A percentile compares a stretch with the other conserved stretches of the same genome.
These are phyloP conservation scores for rabbit (Oryctolagus cuniculus) DNA, from an alignment of 2,113 vertebrate species.

Conservation along the genomic window DNA sequence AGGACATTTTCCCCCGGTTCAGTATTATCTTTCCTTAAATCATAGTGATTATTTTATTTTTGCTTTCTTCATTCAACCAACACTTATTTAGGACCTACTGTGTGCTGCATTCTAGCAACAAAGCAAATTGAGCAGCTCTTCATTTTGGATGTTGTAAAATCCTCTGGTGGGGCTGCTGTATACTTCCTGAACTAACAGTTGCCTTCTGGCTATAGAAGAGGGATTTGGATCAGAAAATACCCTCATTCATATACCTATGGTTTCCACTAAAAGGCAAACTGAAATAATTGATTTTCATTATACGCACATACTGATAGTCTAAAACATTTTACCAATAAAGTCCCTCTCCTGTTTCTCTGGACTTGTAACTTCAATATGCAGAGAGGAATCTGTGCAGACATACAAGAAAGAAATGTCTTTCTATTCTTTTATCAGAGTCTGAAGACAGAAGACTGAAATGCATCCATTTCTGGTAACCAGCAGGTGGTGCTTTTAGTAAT, in stretches of 20 bases:
- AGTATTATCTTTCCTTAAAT: neutral
- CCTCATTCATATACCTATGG: constrained; percentile 56
- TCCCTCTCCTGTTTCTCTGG: constrained; percentile 57
- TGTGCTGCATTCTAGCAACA: neutral
- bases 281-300: constrained; percentile 70
- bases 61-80: neutral
- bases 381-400: neutral
- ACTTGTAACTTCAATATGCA: constrained; percentile 15
- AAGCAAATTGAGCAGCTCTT: neutral
- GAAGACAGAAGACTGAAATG: constrained; percentile 36
- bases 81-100: neutral
- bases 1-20: neutral
- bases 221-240: constrained; percentile 68
- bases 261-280: constrained; percentile 65
- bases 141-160: neutral
- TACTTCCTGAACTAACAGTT: constrained; percentile 32
- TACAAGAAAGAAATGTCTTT: constrained; percentile 25
- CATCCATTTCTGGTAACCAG: constrained; percentile 72
- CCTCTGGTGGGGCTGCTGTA: neutral
- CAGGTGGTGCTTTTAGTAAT: constrained; percentile 85
- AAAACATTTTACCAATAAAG: constrained; percentile 73
- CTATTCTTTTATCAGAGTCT: neutral
- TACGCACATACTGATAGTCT: neutral
- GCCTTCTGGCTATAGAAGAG: constrained; percentile 54
- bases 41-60: neutral